A percentile compares a stretch with the other conserved stretches of the same genome.
phyloP scores from a whole-genome alignment of 2,888 invertebrate genomes.

The Tridacna crocea region DNA sequence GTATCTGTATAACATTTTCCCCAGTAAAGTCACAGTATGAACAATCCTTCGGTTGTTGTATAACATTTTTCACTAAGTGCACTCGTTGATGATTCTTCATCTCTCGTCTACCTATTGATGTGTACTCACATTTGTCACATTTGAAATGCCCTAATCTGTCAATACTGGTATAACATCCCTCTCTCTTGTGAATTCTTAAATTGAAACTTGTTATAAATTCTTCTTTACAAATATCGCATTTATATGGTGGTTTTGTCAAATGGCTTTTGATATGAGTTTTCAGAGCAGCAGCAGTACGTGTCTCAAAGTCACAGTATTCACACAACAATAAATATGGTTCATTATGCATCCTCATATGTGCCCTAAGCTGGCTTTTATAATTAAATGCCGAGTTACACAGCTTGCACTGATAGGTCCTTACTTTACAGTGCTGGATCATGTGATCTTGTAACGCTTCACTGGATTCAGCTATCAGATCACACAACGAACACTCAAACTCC shows the following conservation, averaged over 20 bases:
- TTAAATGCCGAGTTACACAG: conserved; percentile 79
- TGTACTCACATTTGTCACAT: conserved; percentile 76
- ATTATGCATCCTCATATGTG: conserved; percentile 81
- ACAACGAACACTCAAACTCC: conserved; percentile 82
- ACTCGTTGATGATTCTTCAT: conserved; percentile 68
- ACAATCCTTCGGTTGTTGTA: conserved; percentile 64
- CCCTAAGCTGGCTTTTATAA: conserved; percentile 83
- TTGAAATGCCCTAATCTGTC: conserved; percentile 57
- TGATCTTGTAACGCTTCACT: conserved; percentile 81
- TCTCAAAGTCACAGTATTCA: conserved; percentile 79
- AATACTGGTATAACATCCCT: conserved; percentile 54
- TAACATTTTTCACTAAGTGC: conserved; percentile 49
- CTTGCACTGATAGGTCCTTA: conserved; percentile 81
- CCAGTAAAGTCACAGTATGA: conserved; percentile 74
- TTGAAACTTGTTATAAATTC: conserved; percentile 64
- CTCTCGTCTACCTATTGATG: conserved; percentile 62
- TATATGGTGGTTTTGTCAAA: conserved; percentile 67
- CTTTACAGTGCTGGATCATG: conserved; percentile 83
- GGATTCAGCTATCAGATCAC: conserved; percentile 78
- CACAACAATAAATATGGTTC: conserved; percentile 77
- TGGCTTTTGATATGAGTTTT: conserved; percentile 66
- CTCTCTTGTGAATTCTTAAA: conserved; percentile 62
- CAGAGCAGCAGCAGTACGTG: conserved; percentile 69
- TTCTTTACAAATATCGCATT: conserved; percentile 68
- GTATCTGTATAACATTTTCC: conserved; percentile 63